Evolutionary conservation across 23 tunicate genomes (phyloP), one percentile per base, ranked within the genome.

Genomic region (Oikopleura dioica): DNA sequence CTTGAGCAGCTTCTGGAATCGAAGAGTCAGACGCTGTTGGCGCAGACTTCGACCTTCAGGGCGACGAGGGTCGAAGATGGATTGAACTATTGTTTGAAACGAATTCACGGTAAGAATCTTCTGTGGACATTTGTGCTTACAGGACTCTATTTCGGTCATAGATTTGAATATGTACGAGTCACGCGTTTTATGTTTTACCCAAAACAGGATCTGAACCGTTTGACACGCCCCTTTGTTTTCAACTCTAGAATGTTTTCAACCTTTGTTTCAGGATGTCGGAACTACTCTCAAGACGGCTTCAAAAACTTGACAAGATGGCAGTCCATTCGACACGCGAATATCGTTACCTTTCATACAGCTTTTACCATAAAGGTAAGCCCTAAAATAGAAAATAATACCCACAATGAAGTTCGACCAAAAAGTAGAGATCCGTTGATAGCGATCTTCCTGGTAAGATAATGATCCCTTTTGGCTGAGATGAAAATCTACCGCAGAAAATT

Each of bases 61-160:
- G 97, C 97, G 4, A 80, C 85, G 44, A 85, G 85, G 68, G 78
- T 78, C 69, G 85, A 86, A 77, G 97, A 91, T 72, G 97, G 97
- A 5, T 75, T 82, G 26, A 87, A 84, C 1, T 91, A 91, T 69
- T 91, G 92, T 63, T 69, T 91, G 34, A 72, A 91, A 35, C 68
- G 97, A 63, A 85, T 91, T 16, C 97, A 91, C 75, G 97, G 97
- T 91, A 68, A 68, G 83, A 36, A 0, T 29, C 23, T 29, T 34
- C 30, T 68, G 5, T n/a, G 26, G 9, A 31, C 28, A 16, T 68
- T n/a, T 5, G 28, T 68, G 26, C 28, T 26, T n/a, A n/a, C n/a
- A n/a, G n/a, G n/a, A n/a, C n/a, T n/a, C n/a, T n/a, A n/a, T n/a
- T n/a, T n/a, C n/a, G n/a, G n/a, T n/a, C n/a, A n/a, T n/a, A n/a